phyloP scores from a whole-genome alignment of 2,113 vertebrate species.

The Pomatorhinus ruficollis region DNA sequence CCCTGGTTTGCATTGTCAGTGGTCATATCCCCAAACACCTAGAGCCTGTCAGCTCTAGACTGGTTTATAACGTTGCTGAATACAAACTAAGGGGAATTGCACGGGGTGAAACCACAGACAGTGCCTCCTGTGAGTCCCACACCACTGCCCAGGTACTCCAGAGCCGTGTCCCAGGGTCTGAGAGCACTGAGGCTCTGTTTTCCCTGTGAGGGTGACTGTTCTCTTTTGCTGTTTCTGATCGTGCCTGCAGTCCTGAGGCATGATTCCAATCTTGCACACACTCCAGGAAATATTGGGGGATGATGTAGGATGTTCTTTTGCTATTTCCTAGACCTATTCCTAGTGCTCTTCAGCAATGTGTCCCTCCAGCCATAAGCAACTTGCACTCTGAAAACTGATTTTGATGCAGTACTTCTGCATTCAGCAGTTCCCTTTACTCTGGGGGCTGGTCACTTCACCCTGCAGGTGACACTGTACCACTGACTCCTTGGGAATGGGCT shows the following conservation, averaged over 20 bases:
- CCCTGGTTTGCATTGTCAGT: not conserved
- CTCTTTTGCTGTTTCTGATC: not conserved
- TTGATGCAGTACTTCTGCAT: not conserved
- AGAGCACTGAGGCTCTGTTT: not conserved
- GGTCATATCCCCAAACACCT: not conserved
- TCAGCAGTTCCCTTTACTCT: not conserved
- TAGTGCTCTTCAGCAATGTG: not conserved
- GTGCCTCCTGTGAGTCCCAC: not conserved
- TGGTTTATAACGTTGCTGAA: not conserved
- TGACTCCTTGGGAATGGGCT: accelerated
- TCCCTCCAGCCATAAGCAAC: not conserved
- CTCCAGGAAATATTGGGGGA: not conserved
- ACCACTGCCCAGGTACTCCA: not conserved
- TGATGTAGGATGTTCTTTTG: not conserved
- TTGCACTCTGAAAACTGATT: not conserved
- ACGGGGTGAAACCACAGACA: not conserved
- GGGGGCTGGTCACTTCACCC: not conserved
- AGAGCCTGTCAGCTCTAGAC: not conserved
- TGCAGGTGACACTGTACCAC: not conserved
- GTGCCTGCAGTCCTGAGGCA: not conserved
- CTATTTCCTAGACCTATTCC: not conserved
- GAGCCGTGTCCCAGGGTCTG: accelerated
- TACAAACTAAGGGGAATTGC: not conserved
- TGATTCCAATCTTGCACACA: not conserved
- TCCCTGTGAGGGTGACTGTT: not conserved